Percentiles rank a stretch among this genome's conserved stretches.
Evolutionary conservation across 2,888 invertebrate species (phyloP).

Genomic region (Papilio demoleus): DNA sequence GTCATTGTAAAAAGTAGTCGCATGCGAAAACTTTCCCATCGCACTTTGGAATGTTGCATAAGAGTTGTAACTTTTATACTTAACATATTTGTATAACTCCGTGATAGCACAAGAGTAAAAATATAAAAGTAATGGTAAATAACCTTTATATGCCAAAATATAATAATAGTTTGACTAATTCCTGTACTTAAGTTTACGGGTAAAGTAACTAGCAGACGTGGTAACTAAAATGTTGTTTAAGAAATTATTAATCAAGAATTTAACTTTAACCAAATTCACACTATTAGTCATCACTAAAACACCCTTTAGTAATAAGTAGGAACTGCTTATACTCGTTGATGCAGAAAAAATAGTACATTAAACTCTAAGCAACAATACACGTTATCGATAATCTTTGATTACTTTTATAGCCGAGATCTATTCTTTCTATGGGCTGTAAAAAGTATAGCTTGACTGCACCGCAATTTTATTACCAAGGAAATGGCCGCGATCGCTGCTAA

Average conservation of each 20-base stretch:
- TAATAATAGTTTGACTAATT: too few relatives aligned
- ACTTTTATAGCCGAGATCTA: conserved; percentile 23
- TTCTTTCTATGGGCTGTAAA: conserved; percentile 34
- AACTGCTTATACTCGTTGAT: neutral
- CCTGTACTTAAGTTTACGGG: too few relatives aligned
- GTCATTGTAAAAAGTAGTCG: conserved; percentile 48
- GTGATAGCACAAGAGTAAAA: neutral
- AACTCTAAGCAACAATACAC: conserved; percentile 24
- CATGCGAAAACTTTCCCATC: conserved; percentile 54
- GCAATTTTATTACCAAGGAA: conserved; percentile 40
- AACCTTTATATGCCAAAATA: too few relatives aligned
- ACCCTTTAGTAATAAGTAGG: too few relatives aligned
- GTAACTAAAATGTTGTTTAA: too few relatives aligned
- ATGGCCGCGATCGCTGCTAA: conserved; percentile 37
- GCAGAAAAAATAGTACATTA: neutral
- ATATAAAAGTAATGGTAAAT: neutral
- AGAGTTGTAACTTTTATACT: conserved; percentile 5
- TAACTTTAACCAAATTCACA: too few relatives aligned
- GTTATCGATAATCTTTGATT: conserved; percentile 29
- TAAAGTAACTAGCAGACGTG: too few relatives aligned
- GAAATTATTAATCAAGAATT: too few relatives aligned
- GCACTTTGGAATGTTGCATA: conserved; percentile 44
- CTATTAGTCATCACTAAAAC: too few relatives aligned
- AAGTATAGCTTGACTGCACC: conserved; percentile 37
- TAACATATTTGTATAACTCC: neutral